Evolutionary conservation across 2,888 invertebrate species (phyloP), one percentile per base, ranked within the genome.

Genomic region (Kuschelorhynchus macadamiae): DNA sequence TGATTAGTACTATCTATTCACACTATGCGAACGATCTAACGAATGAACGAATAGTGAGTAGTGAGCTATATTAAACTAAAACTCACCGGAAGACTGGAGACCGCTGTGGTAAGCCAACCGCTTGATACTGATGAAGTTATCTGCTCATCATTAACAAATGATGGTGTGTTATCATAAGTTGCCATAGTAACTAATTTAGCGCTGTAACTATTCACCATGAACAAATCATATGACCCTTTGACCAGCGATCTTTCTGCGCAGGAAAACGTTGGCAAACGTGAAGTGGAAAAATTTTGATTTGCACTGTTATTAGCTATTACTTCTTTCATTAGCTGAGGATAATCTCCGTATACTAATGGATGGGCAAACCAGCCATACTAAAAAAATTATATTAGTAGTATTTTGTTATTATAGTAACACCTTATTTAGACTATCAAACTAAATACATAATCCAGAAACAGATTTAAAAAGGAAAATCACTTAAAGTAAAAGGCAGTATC

Each of bases 261-360:
- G 0, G 88, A 89, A 76, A 91, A 90, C 62, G 76, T 77, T 0
- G 91, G 91, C 1, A 92, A 83, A 8, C 91, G 86, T 0, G 91
- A 90, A 12, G 85, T 82, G 0, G 82, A 76, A 72, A 86, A 89
- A 7, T 88, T 87, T 79, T 91, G 89, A 11, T 81, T 80, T 47
- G 80, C 82, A 65, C 91, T 92, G 25, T 88, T 85, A 0, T 84
- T 81, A 42, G 84, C 86, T 9, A 92, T 85, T 1, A 86, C 82
- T 12, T 85, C 81, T 60, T 88, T 87, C 90, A 92, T 90, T 0
- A 88, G 77, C 49, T 85, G 81, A 0, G 92, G 92, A 79, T 91
- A 92, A 80, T 91, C 89, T 0, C 91, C 91, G 0, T 81, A 76
- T 78, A 89, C 88, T 30, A 92, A 89, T 0, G 92, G 90, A 79